Evolutionary conservation across 2,113 vertebrate species (phyloP).

Genomic region (Furnarius figulus): DNA sequence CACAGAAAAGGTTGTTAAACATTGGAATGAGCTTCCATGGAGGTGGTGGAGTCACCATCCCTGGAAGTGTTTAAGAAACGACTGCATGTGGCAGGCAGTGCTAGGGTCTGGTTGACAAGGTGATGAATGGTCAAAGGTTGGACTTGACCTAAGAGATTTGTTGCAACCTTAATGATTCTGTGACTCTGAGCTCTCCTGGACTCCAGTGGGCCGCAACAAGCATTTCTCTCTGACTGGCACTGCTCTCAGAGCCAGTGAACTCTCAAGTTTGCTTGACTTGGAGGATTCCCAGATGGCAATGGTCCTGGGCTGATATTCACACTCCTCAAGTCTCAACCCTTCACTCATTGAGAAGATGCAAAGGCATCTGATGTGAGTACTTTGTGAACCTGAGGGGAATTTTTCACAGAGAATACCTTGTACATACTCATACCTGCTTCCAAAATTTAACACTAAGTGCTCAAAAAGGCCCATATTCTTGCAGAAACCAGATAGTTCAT

Average conservation of each 20-base stretch:
- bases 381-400: background rate
- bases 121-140: background rate
- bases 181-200: background rate
- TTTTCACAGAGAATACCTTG: background rate
- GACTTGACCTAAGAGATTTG: background rate
- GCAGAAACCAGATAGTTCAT: background rate
- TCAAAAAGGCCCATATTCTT: background rate
- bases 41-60: background rate
- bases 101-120: background rate
- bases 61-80: background rate
- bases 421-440: background rate
- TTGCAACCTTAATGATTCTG: background rate
- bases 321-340: background rate
- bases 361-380: background rate
- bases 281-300: rapidly evolving
- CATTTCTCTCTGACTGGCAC: background rate
- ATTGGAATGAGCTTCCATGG: background rate
- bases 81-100: background rate
- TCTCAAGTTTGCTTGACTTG: background rate
- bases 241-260: background rate
- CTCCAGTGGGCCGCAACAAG: background rate
- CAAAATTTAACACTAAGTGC: background rate
- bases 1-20: background rate
- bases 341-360: background rate
- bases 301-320: background rate